phyloP scores from a whole-genome alignment of 2,113 vertebrate genomes.

The Limnothrissa miodon region DNA sequence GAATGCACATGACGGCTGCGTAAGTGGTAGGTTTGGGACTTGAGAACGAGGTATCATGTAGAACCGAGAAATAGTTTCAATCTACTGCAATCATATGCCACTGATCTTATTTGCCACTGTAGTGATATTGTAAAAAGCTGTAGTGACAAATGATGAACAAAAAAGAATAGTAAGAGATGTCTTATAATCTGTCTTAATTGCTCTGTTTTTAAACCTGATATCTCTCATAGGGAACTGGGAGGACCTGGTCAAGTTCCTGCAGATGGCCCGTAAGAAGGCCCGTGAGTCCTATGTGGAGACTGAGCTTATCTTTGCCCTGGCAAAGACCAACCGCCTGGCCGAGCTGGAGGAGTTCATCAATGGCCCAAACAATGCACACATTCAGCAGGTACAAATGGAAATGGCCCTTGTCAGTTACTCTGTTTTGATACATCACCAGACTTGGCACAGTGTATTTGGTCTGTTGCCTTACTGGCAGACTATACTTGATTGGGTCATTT shows the following conservation, averaged over 20 bases:
- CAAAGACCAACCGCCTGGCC: conserved; percentile 96
- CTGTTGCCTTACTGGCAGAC: background rate
- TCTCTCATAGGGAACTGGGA: conserved; percentile 91
- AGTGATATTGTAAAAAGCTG: too few species aligned
- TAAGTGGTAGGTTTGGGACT: too few species aligned
- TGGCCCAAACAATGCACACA: conserved; percentile 97
- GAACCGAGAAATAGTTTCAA: too few species aligned
- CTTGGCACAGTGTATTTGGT: background rate
- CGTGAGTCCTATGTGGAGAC: conserved; percentile 97
- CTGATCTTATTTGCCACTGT: too few species aligned
- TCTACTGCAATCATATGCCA: too few species aligned
- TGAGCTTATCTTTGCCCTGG: conserved; percentile 94
- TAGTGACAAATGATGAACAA: too few species aligned
- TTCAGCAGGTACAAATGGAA: conserved; percentile 84
- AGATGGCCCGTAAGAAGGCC: conserved; percentile 98
- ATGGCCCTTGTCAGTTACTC: too few species aligned
- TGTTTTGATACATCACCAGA: background rate
- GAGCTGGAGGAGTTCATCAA: conserved; percentile 99
- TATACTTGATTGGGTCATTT: background rate
- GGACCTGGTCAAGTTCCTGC: conserved; percentile 95
- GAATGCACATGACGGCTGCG: too few species aligned
- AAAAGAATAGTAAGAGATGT: conserved; percentile 78
- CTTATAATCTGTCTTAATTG: background rate
- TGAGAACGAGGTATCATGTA: too few species aligned
- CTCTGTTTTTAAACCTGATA: background rate